Evolutionary conservation across 1,140 invertebrate species (phyloP).

Genomic region (Caerostris extrusa): DNA sequence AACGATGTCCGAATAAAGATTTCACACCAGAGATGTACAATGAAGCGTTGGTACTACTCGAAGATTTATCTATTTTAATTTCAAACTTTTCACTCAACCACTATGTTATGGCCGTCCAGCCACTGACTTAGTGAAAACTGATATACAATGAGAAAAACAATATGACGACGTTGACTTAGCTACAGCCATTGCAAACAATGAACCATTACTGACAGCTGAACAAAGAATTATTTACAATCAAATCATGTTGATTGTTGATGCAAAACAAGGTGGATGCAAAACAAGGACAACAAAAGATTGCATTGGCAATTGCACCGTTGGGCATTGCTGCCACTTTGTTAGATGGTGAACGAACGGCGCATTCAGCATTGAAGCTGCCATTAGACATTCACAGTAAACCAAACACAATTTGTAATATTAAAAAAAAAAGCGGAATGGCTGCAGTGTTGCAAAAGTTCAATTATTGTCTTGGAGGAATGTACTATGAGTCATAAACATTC

Average conservation of each 20-base stretch:
- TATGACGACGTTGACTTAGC: constrained; percentile 39
- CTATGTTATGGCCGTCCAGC: too few relatives aligned
- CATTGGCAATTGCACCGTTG: constrained; percentile 17
- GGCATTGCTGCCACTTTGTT: background rate
- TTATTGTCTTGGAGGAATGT: too few relatives aligned
- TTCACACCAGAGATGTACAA: constrained; percentile 79
- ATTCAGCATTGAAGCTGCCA: constrained; percentile 16
- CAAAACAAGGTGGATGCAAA: background rate
- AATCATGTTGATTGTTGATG: background rate
- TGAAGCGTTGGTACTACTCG: background rate
- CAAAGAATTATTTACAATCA: constrained; percentile 71
- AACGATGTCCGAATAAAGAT: constrained; percentile 61
- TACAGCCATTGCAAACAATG: constrained; percentile 80
- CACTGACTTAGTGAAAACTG: too few relatives aligned
- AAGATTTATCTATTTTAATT: too few relatives aligned
- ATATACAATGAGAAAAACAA: too few relatives aligned
- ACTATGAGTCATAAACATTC: too few relatives aligned
- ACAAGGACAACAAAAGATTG: constrained; percentile 75
- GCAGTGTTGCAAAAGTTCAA: too few relatives aligned
- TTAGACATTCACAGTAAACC: constrained; percentile 63
- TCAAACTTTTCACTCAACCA: too few relatives aligned
- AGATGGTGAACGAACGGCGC: background rate
- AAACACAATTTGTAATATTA: too few relatives aligned
- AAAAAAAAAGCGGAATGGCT: too few relatives aligned
- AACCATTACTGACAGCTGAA: constrained; percentile 79